Evolutionary conservation across 2,797 vertebrate species (phyloP), one percentile per base, ranked within the genome.

Genomic region (Tapera naevia): DNA sequence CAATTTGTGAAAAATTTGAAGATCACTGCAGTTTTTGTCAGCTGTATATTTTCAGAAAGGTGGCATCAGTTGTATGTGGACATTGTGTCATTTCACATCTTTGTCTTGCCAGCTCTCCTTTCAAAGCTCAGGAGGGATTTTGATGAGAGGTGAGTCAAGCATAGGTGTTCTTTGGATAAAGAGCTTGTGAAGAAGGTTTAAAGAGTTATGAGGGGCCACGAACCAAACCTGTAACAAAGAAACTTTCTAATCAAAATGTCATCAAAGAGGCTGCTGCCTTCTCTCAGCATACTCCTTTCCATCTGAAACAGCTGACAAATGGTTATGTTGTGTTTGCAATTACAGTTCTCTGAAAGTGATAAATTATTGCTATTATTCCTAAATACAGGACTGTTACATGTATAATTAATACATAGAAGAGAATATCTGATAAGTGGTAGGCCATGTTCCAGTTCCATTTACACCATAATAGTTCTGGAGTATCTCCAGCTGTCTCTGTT

Each of bases 321-420:
- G 69, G 80, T 94, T 95, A 39, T 89, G 93, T 88, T 94, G 85
- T 83, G 92, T 93, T 97, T 94, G 94, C 94, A 96, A 85, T 91
- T 95, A 96, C 80, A 94, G 89, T 92, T 94, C 93, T 91, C 94
- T 91, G 93, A 92, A 80, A 92, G 91, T 97, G 94, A 94, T 93
- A 92, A 96, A 96, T 96, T 96, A 93, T 95, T 95, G 86, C 17
- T 71, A 95, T 95, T 96, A 89, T 95, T 97, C 87, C 92, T 91
- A 88, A 95, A 95, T 87, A 88, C 87, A 93, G 86, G 71, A 94
- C 94, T 87, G 95, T 88, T 91, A 95, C 75, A 9, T 93, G 76
- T 94, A 93, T 96, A 91, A 95, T 95, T 96, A 96, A 96, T 95
- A 95, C 80, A 85, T 41, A 88, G 83, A 89, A 65, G 45, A 89